Conservation (phyloP, 1,140 invertebrate genomes). For the Melitaea cinxia region DNA sequence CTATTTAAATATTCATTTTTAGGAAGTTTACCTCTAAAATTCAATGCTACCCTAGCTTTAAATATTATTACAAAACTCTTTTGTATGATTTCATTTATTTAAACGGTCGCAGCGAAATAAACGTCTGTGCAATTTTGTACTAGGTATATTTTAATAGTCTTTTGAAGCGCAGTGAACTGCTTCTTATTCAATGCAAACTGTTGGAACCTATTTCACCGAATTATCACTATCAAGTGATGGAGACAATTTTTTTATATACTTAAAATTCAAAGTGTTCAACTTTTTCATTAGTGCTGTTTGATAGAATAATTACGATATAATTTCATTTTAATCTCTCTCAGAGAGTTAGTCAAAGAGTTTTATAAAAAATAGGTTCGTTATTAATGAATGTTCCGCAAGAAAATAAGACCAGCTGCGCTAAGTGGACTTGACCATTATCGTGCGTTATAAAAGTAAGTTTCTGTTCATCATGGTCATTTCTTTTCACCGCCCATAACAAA, state of each 20-base stretch:
- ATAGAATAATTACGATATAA: background rate
- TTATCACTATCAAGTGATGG: too few relatives aligned
- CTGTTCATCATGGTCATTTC: background rate
- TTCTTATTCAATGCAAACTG: too few relatives aligned
- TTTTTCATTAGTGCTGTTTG: background rate
- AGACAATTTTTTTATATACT: too few relatives aligned
- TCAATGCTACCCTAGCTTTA: constrained; percentile 1
- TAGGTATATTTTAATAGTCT: too few relatives aligned
- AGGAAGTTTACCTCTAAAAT: background rate
- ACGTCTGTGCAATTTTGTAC: too few relatives aligned
- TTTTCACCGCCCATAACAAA: too few relatives aligned
- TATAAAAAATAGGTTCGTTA: constrained; percentile 1
- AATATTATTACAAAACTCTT: background rate
- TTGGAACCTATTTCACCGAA: too few relatives aligned
- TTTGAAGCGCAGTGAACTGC: too few relatives aligned
- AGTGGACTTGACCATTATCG: background rate
- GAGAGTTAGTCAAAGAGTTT: background rate
- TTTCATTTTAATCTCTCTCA: background rate
- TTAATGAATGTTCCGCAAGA: background rate
- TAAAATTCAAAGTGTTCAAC: too few relatives aligned
- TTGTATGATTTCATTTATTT: background rate
- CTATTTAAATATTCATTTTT: constrained; percentile 3
- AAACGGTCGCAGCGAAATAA: background rate
- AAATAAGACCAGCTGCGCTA: constrained; percentile 3
- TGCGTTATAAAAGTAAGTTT: background rate